Conservation (phyloP, 2,888 invertebrate species). For the Andrena camellia region DNA sequence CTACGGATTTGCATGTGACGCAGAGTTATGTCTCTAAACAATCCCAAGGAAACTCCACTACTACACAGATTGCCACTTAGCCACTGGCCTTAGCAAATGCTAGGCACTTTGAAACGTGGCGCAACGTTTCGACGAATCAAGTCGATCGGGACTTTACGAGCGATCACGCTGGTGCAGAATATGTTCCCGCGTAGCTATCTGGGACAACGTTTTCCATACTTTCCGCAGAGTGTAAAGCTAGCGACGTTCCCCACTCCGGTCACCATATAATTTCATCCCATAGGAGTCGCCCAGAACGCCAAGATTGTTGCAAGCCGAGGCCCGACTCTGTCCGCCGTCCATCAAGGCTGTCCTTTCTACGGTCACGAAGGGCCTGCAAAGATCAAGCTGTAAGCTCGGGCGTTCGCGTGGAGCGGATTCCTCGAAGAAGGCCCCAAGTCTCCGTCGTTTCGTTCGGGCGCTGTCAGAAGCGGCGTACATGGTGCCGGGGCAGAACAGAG, state of each 20-base stretch:
- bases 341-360: neutral
- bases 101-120: too few species aligned
- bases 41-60: neutral
- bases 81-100: too few species aligned
- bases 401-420: conserved; percentile 8
- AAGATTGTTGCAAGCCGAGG: neutral
- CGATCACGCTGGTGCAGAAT: too few species aligned
- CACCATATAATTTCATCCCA: too few species aligned
- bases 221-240: too few species aligned
- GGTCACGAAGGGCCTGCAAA: neutral
- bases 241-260: too few species aligned
- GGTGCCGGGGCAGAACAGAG: conserved; percentile 7
- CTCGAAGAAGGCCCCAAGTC: conserved; percentile 12
- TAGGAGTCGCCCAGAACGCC: too few species aligned
- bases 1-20: conserved; percentile 1
- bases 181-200: too few species aligned
- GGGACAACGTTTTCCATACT: too few species aligned
- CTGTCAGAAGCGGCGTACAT: conserved; percentile 22
- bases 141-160: too few species aligned
- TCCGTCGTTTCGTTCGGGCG: conserved; percentile 9
- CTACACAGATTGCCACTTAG: neutral
- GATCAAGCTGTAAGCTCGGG: neutral
- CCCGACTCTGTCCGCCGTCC: neutral
- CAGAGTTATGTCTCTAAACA: neutral
- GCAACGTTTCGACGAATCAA: too few species aligned